Conservation (phyloP, 2,797 vertebrate species). For the Onychomys torridus region DNA sequence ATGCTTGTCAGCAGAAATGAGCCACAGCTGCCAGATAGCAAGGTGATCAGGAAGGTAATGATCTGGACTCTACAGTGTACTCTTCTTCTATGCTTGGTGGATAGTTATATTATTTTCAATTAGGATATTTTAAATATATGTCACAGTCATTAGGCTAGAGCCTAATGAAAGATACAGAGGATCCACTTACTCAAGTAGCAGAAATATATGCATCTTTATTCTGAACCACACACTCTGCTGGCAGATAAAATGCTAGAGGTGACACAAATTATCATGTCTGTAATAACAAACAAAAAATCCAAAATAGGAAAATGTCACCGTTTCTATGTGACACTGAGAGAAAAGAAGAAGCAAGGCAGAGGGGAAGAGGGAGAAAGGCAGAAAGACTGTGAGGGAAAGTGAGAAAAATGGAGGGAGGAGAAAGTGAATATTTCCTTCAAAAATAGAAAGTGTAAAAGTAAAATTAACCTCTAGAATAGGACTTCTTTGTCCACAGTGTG, state of each 20-base stretch:
- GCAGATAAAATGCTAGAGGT: background rate
- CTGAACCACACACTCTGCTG: background rate
- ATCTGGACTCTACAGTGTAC: background rate
- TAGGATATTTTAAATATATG: background rate
- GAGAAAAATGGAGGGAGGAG: accelerated
- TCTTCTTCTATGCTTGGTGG: background rate
- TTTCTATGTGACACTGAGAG: background rate
- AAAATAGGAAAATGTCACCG: constrained; percentile 1
- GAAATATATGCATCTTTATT: background rate
- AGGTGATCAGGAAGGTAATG: background rate
- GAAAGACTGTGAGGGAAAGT: background rate
- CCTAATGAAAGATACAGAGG: background rate
- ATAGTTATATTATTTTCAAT: background rate
- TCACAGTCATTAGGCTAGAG: background rate
- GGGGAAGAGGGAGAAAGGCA: background rate
- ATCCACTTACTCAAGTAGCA: background rate
- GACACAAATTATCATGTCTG: background rate
- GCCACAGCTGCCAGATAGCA: background rate
- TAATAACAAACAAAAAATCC: background rate
- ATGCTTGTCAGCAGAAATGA: background rate
- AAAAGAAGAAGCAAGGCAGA: background rate
- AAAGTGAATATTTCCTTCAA: background rate
- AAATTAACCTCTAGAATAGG: background rate
- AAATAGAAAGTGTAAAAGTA: constrained; percentile 27
- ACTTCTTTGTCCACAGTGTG: constrained; percentile 8